These are phyloP conservation scores for Craterocephalus amniculus DNA, from an alignment of 2,797 vertebrate species.

Conservation along the genomic window DNA sequence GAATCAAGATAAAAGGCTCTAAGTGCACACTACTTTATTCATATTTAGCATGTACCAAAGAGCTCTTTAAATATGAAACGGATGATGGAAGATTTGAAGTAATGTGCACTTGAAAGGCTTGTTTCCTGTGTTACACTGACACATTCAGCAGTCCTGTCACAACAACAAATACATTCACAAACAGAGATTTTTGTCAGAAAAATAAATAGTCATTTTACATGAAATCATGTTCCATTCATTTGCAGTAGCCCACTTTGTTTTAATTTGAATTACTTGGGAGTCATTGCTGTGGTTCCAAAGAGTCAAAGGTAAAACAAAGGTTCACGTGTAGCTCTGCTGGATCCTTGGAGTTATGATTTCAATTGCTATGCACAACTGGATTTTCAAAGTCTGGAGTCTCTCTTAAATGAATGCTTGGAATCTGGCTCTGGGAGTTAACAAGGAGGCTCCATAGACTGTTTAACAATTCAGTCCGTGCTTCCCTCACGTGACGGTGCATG, in stretches of 20 bases:
- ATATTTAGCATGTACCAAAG: background rate
- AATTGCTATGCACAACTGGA: slow-evolving; percentile 77
- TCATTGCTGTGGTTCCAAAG: slow-evolving; percentile 32
- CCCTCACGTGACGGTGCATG: slow-evolving; percentile 77
- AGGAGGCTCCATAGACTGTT: slow-evolving; percentile 74
- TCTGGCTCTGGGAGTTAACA: slow-evolving; percentile 81
- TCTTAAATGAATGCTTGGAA: slow-evolving; percentile 74
- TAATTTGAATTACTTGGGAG: slow-evolving; percentile 44
- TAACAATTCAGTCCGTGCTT: slow-evolving; percentile 77
- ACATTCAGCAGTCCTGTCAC: background rate
- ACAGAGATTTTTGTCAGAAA: background rate
- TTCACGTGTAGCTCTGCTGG: slow-evolving; percentile 33
- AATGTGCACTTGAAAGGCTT: background rate
- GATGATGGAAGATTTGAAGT: background rate
- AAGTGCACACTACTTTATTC: background rate
- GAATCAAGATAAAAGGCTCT: background rate
- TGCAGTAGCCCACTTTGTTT: no score
- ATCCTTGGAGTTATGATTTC: slow-evolving; percentile 70
- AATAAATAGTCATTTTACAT: slow-evolving; percentile 14
- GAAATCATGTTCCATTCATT: slow-evolving; percentile 21
- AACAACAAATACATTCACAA: background rate
- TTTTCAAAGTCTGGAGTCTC: slow-evolving; percentile 73
- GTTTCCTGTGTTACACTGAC: background rate
- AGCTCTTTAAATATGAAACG: background rate
- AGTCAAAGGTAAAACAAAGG: slow-evolving; percentile 68